These are phyloP conservation scores for Melanophora roralis DNA, from an alignment of 2,888 invertebrate genomes.

Conservation along the genomic window DNA sequence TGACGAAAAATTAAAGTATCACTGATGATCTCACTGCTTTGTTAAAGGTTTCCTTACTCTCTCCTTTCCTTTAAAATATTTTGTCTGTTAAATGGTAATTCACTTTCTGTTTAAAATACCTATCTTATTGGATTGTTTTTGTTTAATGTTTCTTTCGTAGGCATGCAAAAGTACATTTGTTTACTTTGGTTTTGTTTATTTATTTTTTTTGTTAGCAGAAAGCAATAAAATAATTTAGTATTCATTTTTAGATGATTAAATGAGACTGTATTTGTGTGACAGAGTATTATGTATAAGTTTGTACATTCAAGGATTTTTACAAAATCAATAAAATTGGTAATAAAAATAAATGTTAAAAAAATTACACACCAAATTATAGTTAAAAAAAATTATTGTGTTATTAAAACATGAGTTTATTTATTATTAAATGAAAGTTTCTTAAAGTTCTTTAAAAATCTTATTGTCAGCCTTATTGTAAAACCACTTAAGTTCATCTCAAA, in stretches of 20 bases:
- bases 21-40: slow-evolving; percentile 47
- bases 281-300: not conserved
- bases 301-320: not conserved
- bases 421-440: no score
- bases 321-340: no score
- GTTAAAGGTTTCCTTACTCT: slow-evolving; percentile 1
- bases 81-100: not conserved
- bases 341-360: no score
- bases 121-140: not conserved
- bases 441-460: no score
- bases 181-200: not conserved
- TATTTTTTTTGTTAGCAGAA: not conserved
- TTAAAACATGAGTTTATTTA: no score
- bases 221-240: no score
- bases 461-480: no score
- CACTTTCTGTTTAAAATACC: not conserved
- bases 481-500: no score
- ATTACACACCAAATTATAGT: no score
- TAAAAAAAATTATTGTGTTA: no score
- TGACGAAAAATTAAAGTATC: slow-evolving; percentile 9
- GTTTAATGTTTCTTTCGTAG: not conserved
- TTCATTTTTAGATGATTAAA: no score
- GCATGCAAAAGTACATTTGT: not conserved
- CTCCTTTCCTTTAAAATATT: not conserved
- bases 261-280: not conserved